A percentile compares a stretch with the other conserved stretches of the same genome.
Conservation (phyloP, 2,888 invertebrate genomes). For the Mactromeris polynyma region DNA sequence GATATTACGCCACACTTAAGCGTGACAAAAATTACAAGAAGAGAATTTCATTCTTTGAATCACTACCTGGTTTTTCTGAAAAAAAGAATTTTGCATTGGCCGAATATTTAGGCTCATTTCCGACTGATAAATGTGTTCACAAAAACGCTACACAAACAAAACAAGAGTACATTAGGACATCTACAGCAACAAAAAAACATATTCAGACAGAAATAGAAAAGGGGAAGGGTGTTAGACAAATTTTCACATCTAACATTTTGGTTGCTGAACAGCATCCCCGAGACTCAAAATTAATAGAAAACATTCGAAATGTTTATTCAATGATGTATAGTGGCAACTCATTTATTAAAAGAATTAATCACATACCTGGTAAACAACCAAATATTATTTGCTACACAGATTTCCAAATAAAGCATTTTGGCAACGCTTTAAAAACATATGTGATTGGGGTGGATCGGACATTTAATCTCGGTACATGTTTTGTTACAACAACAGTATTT, state of each 20-base stretch:
- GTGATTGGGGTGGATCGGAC: conserved; percentile 35
- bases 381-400: no score
- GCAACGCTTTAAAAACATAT: conserved; percentile 30
- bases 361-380: background rate
- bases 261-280: no score
- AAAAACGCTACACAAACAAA: background rate
- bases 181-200: background rate
- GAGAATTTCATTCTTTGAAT: conserved; percentile 19
- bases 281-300: no score
- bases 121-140: no score
- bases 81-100: no score
- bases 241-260: no score
- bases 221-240: no score
- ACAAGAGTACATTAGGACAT: background rate
- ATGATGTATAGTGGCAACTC: background rate
- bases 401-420: no score
- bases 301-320: background rate
- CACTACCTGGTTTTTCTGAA: no score
- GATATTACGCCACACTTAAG: conserved; percentile 37
- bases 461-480: conserved; percentile 44
- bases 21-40: conserved; percentile 21
- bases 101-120: no score
- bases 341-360: background rate
- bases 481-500: no score
- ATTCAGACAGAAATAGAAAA: background rate